Percentiles rank a stretch among this genome's conserved stretches.
phyloP scores from a whole-genome alignment of 2,888 invertebrate genomes.

The Hanleya hanleyi region DNA sequence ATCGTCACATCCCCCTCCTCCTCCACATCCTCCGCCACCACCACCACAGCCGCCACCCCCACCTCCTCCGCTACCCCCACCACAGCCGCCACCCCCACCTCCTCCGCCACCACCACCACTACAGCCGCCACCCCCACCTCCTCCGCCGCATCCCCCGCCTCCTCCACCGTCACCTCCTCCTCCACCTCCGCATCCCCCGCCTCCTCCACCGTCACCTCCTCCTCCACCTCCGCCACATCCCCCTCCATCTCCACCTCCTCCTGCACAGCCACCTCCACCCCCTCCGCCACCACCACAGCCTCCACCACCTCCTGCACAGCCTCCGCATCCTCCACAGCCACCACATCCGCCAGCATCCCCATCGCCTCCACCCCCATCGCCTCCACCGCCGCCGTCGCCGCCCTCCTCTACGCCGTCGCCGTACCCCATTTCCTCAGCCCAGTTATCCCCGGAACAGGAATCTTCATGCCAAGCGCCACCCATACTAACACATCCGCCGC shows the following conservation, averaged over 20 bases:
- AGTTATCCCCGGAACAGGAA: background rate
- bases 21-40: background rate
- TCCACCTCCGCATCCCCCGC: background rate
- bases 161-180: background rate
- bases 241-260: constrained; percentile 42
- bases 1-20: background rate
- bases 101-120: too few relatives aligned
- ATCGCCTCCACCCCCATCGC: constrained; percentile 27
- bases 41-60: too few relatives aligned
- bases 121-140: background rate
- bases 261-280: constrained; percentile 45
- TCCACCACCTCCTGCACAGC: constrained; percentile 48
- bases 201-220: background rate
- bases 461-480: background rate
- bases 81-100: too few relatives aligned
- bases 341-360: constrained; percentile 15
- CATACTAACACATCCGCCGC: background rate
- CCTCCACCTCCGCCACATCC: constrained; percentile 41
- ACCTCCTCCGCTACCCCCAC: too few relatives aligned
- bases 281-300: constrained; percentile 40
- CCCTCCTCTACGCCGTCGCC: too few relatives aligned
- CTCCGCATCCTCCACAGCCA: too few relatives aligned
- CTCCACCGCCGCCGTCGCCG: too few relatives aligned
- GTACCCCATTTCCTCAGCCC: background rate
- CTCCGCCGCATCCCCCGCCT: background rate